Evolutionary conservation across 2,888 invertebrate genomes (phyloP), one percentile per base, ranked within the genome.

Genomic region (Catocala nupta): DNA sequence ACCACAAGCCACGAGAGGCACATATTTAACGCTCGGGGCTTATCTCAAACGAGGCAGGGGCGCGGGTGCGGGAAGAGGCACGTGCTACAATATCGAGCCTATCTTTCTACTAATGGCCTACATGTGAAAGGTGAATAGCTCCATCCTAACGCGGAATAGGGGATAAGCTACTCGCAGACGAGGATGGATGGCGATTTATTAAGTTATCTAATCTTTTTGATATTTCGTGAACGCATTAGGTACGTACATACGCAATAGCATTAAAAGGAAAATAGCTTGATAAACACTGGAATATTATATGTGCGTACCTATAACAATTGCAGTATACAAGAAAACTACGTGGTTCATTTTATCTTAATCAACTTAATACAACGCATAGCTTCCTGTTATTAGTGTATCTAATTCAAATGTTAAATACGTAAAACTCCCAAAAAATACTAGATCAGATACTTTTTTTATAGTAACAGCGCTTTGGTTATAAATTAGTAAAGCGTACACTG

Each of bases 111-210:
- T 93, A 93, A 92, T 90, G 89, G 88, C 87, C 87, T 89, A 89
- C 88, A 92, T 89, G 88, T 87, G 89, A 90, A 91, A 91, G 90
- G 91, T 90, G 89, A 92, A 92, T 88, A 85, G 87, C 88, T 88
- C 82, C 82, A 86, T 89, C 82, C 79, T 80, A 84, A 83, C 78
- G 81, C 78, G 81, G 77, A 84, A 84, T 85, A 84, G 73, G 74
- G 84, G 82, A 84, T 85, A 88, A 87, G 85, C 79, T 78, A 81
- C 82, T 81, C 77, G 71, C 78, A 78, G 71, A 82, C 80, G 77
- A 80, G 81, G 83, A 87, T 84, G 80, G 78, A 86, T 86, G 82
- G 78, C 75, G 78, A 79, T 83, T 83, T 87, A 86, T 84, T 81
- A 78, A 78, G 77, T 81, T 83, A 80, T 82, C 73, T 81, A 68